phyloP scores from a whole-genome alignment of 2,113 vertebrate genomes.

The Hemibates koningsi region DNA sequence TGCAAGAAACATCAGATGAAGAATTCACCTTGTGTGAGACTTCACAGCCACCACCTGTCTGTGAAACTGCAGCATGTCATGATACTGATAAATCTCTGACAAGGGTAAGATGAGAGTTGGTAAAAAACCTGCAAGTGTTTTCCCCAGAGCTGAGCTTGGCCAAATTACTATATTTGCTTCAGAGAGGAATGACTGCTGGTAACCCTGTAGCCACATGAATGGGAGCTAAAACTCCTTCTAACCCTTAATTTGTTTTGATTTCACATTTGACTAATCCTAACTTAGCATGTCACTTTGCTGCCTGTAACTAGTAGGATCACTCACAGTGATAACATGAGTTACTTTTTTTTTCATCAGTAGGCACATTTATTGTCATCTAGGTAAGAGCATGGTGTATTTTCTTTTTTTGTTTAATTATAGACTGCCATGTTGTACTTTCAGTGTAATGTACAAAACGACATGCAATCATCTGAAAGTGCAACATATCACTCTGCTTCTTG shows the following conservation, averaged over 20 bases:
- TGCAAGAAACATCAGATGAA: conserved; percentile 50
- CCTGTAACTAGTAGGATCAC: not conserved
- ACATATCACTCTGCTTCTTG: conserved; percentile 27
- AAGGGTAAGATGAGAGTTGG: conserved; percentile 76
- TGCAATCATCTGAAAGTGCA: conserved; percentile 31
- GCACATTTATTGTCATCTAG: not conserved
- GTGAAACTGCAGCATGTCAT: conserved; percentile 21
- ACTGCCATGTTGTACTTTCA: conserved; percentile 42
- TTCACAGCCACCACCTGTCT: conserved; percentile 55
- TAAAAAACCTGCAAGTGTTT: conserved; percentile 49
- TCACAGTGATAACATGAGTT: not conserved
- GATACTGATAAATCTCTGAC: conserved; percentile 69
- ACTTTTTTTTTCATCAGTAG: not conserved
- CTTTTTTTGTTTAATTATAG: conserved; percentile 11
- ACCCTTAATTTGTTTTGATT: conserved; percentile 21
- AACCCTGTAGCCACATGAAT: conserved; percentile 36
- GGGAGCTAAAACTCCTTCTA: not conserved
- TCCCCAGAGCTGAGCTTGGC: conserved; percentile 32
- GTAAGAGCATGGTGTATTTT: conserved; percentile 28
- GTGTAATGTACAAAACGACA: not conserved
- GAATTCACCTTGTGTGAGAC: conserved; percentile 72
- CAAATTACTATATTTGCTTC: conserved; percentile 19
- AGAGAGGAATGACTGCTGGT: conserved; percentile 44
- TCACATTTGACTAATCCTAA: conserved; percentile 17
- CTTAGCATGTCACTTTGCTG: conserved; percentile 46